Percentiles rank a stretch among this genome's conserved stretches.
Conservation (phyloP, 2,888 invertebrate genomes). For the Philereme transversata region DNA sequence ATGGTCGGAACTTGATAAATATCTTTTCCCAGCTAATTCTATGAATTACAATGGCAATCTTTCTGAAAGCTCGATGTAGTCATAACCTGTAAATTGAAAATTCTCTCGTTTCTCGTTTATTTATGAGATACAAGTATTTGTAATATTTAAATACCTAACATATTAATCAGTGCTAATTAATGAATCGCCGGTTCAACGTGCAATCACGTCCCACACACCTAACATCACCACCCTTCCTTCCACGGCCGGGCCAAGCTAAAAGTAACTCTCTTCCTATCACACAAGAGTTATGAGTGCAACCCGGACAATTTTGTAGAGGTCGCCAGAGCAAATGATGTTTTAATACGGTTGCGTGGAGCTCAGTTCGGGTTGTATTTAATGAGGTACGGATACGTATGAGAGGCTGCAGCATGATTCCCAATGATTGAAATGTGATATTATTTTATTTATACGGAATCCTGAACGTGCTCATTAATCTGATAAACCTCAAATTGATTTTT, state of each 20-base stretch:
- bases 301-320: not conserved
- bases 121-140: not conserved
- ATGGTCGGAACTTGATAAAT: too few species aligned
- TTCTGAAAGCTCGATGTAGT: too few species aligned
- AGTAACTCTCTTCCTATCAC: constrained; percentile 2
- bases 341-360: constrained; percentile 9
- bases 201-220: constrained; percentile 31
- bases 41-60: too few species aligned
- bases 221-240: constrained; percentile 9
- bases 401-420: constrained; percentile 2
- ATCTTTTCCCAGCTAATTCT: too few species aligned
- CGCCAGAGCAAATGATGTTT: constrained; percentile 12
- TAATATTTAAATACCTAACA: constrained; percentile 29
- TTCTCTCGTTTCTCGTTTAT: too few species aligned
- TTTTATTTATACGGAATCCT: constrained; percentile 11
- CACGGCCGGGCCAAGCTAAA: not conserved
- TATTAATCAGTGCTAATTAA: constrained; percentile 46
- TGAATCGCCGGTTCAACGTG: constrained; percentile 30
- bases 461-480: constrained; percentile 10
- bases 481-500: not conserved
- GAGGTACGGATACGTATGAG: constrained; percentile 1
- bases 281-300: not conserved
- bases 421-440: constrained; percentile 21
- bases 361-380: constrained; percentile 12
- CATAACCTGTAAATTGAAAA: too few species aligned